Percentiles rank a stretch among this genome's conserved stretches.
phyloP scores from a whole-genome alignment of 1,140 invertebrate species.

The Bombus breviceps region DNA sequence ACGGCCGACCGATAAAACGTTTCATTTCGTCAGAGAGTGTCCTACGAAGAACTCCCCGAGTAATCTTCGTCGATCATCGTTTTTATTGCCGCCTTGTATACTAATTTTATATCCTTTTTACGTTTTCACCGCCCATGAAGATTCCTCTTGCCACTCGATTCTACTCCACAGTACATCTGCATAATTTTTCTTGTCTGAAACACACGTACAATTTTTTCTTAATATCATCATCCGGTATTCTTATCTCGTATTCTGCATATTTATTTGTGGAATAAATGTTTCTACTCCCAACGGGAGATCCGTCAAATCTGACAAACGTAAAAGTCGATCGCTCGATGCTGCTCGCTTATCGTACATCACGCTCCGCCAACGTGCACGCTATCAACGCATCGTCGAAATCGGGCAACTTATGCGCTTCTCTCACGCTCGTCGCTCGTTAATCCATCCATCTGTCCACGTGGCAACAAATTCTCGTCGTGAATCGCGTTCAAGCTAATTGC shows the following conservation, averaged over 20 bases:
- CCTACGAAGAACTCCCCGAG: slow-evolving; percentile 47
- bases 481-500: neutral
- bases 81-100: slow-evolving; percentile 65
- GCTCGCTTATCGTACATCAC: neutral
- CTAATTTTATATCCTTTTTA: slow-evolving; percentile 59
- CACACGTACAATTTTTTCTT: neutral
- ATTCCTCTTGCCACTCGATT: no score
- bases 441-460: slow-evolving; percentile 6
- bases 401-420: slow-evolving; percentile 4
- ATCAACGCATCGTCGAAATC: slow-evolving; percentile 29
- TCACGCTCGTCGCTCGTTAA: slow-evolving; percentile 36
- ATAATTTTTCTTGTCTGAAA: no score
- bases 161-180: no score
- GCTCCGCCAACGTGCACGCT: neutral
- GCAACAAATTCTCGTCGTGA: neutral
- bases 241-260: no score
- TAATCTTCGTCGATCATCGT: slow-evolving; percentile 67
- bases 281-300: neutral
- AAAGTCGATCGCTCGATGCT: neutral
- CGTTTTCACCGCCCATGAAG: neutral
- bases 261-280: no score
- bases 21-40: slow-evolving; percentile 56
- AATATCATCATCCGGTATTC: neutral
- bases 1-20: slow-evolving; percentile 62
- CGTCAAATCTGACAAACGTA: neutral